Base-by-base conservation (phyloP, 2,888 invertebrate species). In the Chironomus riparius region DNA sequence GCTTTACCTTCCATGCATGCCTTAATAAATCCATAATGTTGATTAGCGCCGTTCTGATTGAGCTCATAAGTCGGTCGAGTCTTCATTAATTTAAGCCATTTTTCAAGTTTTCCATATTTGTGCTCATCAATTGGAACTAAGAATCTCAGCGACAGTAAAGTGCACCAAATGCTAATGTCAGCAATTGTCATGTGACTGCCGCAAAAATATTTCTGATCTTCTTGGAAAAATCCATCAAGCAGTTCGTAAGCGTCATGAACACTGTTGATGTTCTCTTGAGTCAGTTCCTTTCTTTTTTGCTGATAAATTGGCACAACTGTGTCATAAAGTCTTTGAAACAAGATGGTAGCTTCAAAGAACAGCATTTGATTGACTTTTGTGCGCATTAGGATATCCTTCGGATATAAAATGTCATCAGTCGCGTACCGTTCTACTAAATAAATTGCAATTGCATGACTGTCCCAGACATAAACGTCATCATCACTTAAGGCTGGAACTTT, bases 351-450 rank as follows among this genome's bases (percentile, higher is more conserved):
- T 77, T 89, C 86, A 78, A 86, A 88, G 80, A 87, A 84, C 74
- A 88, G 79, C 70, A 85, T 82, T 78, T 87, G 87, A 80, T 89
- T 85, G 38, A 89, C 81, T n/a, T 83, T 79, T 0, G 87, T 87
- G 56, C 88, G 82, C 74, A 81, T 82, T 74, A 85, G 80, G 1
- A 85, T 79, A 78, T 89, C 87, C 78, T 85, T 86, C 0, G 89
- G 87, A 80, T 89, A 89, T 2, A 89, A 81, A 5, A 82, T 79
- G 79, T 87, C 86, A 78, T 84, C 82, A 77, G 85, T 83, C 0
- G 83, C 87, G 79, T 88, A 89, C 80, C 87, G 87, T 13, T 83
- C 82, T 0, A 85, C 85, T 78, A 89, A 81, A 79, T 87, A 87
- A 28, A 83, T 80, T 21, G 83, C 80, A 61, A 87, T 87, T 1